Percentiles rank a stretch among this genome's conserved stretches.
Evolutionary conservation across 2,797 vertebrate species (phyloP).

Genomic region (Arremon aurantiirostris): DNA sequence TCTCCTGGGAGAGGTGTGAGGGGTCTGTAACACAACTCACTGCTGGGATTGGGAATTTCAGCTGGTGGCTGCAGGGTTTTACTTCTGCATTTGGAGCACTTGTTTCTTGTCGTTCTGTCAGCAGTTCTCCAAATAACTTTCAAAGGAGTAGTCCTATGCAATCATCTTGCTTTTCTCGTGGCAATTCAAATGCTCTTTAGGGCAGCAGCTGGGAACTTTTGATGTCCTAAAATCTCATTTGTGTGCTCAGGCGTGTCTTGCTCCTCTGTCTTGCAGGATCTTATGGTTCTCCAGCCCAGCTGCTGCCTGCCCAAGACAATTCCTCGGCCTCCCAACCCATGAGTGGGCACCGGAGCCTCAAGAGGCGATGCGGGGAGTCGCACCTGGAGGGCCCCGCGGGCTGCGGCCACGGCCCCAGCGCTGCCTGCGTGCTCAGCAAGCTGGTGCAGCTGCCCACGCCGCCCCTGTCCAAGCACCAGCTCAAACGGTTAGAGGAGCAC

Average conservation of each 20-base stretch:
- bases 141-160: neutral
- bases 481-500: slow-evolving; percentile 96
- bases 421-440: slow-evolving; percentile 80
- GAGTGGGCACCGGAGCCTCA: slow-evolving; percentile 80
- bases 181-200: neutral
- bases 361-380: slow-evolving; percentile 79
- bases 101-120: fast-evolving
- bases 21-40: neutral
- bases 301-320: neutral
- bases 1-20: neutral
- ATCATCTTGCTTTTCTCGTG: neutral
- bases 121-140: neutral
- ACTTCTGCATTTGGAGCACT: neutral
- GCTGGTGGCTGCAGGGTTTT: neutral
- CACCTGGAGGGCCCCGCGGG: slow-evolving; percentile 78
- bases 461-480: slow-evolving; percentile 90
- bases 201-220: neutral
- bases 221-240: neutral
- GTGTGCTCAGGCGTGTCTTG: neutral
- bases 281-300: slow-evolving; percentile 38
- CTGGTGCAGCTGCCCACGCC: slow-evolving; percentile 90
- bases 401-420: slow-evolving; percentile 63
- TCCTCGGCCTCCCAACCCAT: slow-evolving; percentile 70
- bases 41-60: neutral
- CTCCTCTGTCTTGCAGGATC: slow-evolving; percentile 19